These are phyloP conservation scores for Stegostoma tigrinum DNA, from an alignment of 2,113 vertebrate genomes.

Conservation along the genomic window DNA sequence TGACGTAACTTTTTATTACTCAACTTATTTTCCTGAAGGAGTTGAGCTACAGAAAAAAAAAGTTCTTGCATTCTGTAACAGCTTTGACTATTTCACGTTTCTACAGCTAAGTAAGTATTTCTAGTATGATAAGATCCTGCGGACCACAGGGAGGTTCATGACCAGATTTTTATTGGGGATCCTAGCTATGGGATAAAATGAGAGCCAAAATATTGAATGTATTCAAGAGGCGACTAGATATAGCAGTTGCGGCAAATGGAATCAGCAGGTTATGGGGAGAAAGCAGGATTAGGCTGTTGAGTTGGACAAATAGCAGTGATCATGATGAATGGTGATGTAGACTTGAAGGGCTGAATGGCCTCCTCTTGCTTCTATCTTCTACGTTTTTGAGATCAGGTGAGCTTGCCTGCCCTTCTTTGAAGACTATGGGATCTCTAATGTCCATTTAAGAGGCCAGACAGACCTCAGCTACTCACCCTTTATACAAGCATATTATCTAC, in stretches of 20 bases:
- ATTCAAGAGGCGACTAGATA: too few relatives aligned
- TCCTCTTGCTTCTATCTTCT: too few relatives aligned
- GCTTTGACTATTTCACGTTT: not conserved
- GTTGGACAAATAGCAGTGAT: too few relatives aligned
- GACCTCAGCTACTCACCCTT: not conserved
- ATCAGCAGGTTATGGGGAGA: too few relatives aligned
- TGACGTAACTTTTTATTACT: too few relatives aligned
- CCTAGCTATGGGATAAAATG: not conserved
- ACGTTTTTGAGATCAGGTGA: not conserved
- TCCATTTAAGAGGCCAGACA: not conserved
- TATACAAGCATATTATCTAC: not conserved
- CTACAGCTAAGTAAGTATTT: not conserved
- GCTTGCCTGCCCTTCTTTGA: not conserved
- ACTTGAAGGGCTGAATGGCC: too few relatives aligned
- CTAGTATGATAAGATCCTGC: not conserved
- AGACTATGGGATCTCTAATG: not conserved
- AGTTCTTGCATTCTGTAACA: not conserved
- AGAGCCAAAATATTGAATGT: too few relatives aligned
- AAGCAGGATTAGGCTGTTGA: too few relatives aligned
- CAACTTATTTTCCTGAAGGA: not conserved
- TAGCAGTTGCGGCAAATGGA: too few relatives aligned
- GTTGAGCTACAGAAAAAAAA: not conserved
- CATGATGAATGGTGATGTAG: too few relatives aligned
- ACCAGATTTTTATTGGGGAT: not conserved
- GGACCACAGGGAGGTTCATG: not conserved